A percentile compares a stretch with the other conserved stretches of the same genome.
Evolutionary conservation across 2,797 vertebrate genomes (phyloP).

Genomic region (Nannoperca obscura): DNA sequence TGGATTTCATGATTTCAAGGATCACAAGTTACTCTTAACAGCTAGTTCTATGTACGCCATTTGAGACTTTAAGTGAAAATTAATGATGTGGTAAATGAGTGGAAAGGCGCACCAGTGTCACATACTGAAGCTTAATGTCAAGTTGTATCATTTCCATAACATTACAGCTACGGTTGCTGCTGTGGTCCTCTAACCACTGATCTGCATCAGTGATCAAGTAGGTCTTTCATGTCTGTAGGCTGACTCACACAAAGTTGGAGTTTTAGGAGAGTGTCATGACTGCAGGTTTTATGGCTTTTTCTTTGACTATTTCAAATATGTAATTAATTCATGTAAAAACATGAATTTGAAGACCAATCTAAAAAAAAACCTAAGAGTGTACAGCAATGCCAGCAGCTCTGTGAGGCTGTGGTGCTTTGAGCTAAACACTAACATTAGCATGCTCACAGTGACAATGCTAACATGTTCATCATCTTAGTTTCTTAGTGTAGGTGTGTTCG

Average conservation of each 20-base stretch:
- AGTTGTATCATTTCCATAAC: slow-evolving; percentile 55
- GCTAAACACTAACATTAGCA: background rate
- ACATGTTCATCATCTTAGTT: background rate
- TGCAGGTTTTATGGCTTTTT: background rate
- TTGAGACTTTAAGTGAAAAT: slow-evolving; percentile 60
- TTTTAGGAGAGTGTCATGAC: background rate
- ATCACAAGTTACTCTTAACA: slow-evolving; percentile 58
- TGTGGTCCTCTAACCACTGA: slow-evolving; percentile 23
- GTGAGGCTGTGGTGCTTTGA: background rate
- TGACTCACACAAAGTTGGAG: slow-evolving; percentile 8
- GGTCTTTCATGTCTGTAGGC: slow-evolving; percentile 26
- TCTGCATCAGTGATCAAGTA: slow-evolving; percentile 42
- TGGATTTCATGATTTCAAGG: slow-evolving; percentile 60
- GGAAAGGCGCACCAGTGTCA: slow-evolving; percentile 56
- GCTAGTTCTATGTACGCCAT: slow-evolving; percentile 30
- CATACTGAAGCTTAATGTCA: slow-evolving; percentile 51
- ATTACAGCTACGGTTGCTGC: slow-evolving; percentile 21
- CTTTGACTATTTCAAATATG: background rate
- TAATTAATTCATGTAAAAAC: background rate
- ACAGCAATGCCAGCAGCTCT: background rate
- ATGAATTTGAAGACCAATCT: no score
- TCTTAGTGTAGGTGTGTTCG: background rate
- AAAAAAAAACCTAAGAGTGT: no score
- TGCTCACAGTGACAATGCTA: no score
- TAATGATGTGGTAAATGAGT: slow-evolving; percentile 69